These are phyloP conservation scores for Malaclemys terrapin DNA, from an alignment of 2,113 vertebrate species.

Conservation along the genomic window DNA sequence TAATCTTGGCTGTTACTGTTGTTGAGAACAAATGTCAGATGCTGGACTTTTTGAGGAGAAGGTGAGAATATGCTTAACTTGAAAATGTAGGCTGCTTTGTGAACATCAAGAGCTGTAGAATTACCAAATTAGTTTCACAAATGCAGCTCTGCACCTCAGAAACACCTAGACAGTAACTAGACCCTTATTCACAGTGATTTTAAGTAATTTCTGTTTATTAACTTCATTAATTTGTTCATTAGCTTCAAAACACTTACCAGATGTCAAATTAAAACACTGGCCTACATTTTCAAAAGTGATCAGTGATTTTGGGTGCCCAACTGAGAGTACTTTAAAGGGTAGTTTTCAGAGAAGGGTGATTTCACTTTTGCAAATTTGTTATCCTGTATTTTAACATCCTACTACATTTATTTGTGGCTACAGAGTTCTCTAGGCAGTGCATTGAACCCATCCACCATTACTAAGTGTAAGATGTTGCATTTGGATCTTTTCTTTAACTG, in stretches of 20 bases:
- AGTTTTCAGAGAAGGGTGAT: neutral
- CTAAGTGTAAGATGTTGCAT: neutral
- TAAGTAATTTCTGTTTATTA: neutral
- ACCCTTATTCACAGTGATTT: neutral
- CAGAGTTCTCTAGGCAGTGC: neutral
- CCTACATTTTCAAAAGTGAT: neutral
- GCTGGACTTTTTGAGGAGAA: neutral
- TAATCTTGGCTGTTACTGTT: neutral
- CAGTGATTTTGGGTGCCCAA: neutral
- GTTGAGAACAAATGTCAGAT: neutral
- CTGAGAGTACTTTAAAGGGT: neutral
- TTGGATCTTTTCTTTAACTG: neutral
- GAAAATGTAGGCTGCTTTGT: neutral
- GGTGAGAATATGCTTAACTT: neutral
- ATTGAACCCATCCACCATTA: neutral
- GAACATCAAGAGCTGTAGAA: neutral
- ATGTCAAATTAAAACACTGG: neutral
- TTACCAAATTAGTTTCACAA: neutral
- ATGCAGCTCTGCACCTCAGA: fast-evolving
- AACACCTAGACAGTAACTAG: neutral
- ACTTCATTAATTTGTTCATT: neutral
- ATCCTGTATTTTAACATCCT: neutral
- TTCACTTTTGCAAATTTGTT: fast-evolving
- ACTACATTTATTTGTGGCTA: neutral
- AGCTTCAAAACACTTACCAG: neutral